Evolutionary conservation across 2,797 vertebrate species (phyloP), one percentile per base, ranked within the genome.

Genomic region (Chelon labrosus): DNA sequence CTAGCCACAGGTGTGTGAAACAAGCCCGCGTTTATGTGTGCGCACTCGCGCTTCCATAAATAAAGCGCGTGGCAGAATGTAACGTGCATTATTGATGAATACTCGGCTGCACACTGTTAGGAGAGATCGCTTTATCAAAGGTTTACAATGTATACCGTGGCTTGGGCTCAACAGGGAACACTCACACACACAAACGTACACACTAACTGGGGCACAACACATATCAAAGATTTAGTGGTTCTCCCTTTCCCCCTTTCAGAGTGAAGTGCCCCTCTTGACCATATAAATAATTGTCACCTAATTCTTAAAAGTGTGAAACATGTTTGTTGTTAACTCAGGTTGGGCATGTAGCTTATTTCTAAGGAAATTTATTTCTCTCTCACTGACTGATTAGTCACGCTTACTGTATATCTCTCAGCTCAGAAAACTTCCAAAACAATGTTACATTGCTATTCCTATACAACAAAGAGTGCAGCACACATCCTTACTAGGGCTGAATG

Each of bases 41-140:
- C 56, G 65, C 52, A 35, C 63, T 50, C 58, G 56, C 60, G 74
- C 69, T 62, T 80, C 77, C 77, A 87, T 86, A 88, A 88, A 83
- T 86, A 87, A 58, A 66, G 56, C 73, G 73, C 72, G 80, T 76
- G 79, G 71, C 70, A 83, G 72, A 87, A 77, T 67, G 79, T 69
- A 53, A 17, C 77, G 83, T 92, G 82, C 62, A 90, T 87, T 89
- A 90, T 89, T 85, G 76, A 91, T 88, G 66, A 73, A 65, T 38
- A 74, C 69, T 81, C 75, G 65, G 79, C 74, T 75, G 47, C 64
- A 65, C 35, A 65, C 66, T 83, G 65, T 83, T 74, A 10, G 70
- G 52, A 54, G 58, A 73, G 54, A 83, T 78, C 20, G 1, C 54
- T 83, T 77, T 85, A 85, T 90, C 79, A 83, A 77, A 88, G 80